Base-by-base conservation (phyloP, 2,888 invertebrate species). In the Synergus laeviventris region DNA sequence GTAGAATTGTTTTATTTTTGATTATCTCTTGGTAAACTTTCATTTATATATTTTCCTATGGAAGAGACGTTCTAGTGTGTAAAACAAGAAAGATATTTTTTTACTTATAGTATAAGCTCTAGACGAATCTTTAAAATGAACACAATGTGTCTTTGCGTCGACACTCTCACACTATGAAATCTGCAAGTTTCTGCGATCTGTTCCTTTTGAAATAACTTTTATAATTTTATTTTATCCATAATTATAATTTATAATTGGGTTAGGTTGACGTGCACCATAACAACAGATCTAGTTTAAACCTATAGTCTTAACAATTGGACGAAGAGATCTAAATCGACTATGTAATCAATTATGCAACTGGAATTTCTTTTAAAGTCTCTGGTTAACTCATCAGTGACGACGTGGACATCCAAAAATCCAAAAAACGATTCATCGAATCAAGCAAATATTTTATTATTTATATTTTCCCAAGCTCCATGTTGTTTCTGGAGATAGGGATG, bases 71-170 rank as follows among this genome's bases (percentile, higher is more conserved):
- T 54, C 14, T 56, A 18, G 59, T 11, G 7, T 24, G 59, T 59
- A 1, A 59, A 59, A 24, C 24, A 24, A 59, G 56, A 31, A 66
- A 66, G 24, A 31, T 24, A 24, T 66, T 73, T 49, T 49, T 70
- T 38, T 77, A 64, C 38, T 75, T 83, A 81, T 56, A 76, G 42
- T 79, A n/a, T n/a, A 83, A 84, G 80, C 79, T 82, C 81, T 83
- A 83, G 76, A 76, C 77, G 42, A 81, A 81, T 80, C 79, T 79
- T 81, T 78, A 77, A 74, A 81, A 77, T 85, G 83, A 85, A 85
- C 85, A 83, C 84, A 84, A 81, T 77, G 81, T 78, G 79, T 81
- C 80, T 73, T 74, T 59, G 42, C 56, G 56, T 76, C 36, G 31
- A 74, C 66, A 49, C 77, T 62, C 59, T 62, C 73, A 56, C 70